Evolutionary conservation across 2,113 vertebrate genomes (phyloP).

Genomic region (Brachyhypopomus gauderio): DNA sequence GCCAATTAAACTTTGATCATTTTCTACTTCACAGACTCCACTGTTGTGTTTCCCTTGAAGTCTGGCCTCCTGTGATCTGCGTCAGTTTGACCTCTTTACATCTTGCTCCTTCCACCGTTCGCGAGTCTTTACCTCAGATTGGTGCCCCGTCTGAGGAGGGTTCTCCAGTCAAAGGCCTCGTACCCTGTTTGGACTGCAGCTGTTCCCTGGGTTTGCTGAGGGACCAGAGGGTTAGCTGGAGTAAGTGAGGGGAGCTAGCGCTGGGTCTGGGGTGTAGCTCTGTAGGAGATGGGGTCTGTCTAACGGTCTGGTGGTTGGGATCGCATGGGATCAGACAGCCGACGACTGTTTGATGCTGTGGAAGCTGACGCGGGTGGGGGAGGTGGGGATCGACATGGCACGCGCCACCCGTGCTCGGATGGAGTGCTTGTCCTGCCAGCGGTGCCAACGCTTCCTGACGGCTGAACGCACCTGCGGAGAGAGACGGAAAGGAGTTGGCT

Average conservation of each 20-base stretch:
- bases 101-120: neutral
- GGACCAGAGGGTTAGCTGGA: conserved; percentile 18
- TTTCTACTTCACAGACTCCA: conserved; percentile 20
- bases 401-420: conserved; percentile 86
- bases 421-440: conserved; percentile 95
- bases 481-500: neutral
- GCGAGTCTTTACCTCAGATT: neutral
- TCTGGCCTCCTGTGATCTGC: conserved; percentile 18
- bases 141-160: neutral
- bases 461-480: conserved; percentile 86
- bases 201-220: conserved; percentile 48
- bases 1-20: conserved; percentile 23
- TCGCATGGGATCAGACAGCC: conserved; percentile 46
- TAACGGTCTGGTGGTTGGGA: neutral
- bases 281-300: no score
- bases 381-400: conserved; percentile 97
- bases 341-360: conserved; percentile 96
- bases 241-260: neutral
- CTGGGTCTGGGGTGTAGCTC: conserved; percentile 12
- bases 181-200: conserved; percentile 55
- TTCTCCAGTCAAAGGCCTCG: conserved; percentile 23
- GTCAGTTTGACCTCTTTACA: neutral
- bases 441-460: conserved; percentile 90
- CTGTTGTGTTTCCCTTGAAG: neutral
- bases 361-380: conserved; percentile 92